Conservation (phyloP, 2,113 vertebrate species). For the Rhinolophus ferrumequinum region DNA sequence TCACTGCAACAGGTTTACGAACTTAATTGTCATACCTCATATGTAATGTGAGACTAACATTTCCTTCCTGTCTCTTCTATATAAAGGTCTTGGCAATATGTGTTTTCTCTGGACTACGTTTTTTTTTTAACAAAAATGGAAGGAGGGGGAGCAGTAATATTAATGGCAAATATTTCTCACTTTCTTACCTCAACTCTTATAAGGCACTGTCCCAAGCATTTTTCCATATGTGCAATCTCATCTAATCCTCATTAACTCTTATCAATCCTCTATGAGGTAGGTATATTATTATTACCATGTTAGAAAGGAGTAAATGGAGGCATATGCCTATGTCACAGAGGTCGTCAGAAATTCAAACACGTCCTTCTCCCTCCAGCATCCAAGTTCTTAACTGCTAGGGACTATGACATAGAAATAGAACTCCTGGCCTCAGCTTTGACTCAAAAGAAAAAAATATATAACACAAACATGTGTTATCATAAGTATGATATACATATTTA, state of each 20-base stretch:
- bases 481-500: not conserved
- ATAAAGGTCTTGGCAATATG: not conserved
- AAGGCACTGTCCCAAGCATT: not conserved
- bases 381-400: not conserved
- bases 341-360: not conserved
- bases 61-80: not conserved
- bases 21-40: not conserved
- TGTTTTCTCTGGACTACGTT: not conserved
- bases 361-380: not conserved
- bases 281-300: not conserved
- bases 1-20: too few species aligned
- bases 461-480: not conserved
- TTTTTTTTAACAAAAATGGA: not conserved
- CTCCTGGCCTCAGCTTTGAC: not conserved
- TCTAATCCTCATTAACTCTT: not conserved
- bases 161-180: not conserved
- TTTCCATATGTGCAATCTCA: not conserved
- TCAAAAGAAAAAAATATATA: not conserved
- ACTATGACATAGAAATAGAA: not conserved
- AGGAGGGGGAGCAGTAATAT: not conserved
- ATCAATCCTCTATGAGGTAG: not conserved
- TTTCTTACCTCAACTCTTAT: not conserved
- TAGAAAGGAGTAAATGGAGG: not conserved
- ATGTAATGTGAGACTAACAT: not conserved
- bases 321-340: not conserved